Conservation (phyloP, 2,113 vertebrate species). For the Hydropotes inermis region DNA sequence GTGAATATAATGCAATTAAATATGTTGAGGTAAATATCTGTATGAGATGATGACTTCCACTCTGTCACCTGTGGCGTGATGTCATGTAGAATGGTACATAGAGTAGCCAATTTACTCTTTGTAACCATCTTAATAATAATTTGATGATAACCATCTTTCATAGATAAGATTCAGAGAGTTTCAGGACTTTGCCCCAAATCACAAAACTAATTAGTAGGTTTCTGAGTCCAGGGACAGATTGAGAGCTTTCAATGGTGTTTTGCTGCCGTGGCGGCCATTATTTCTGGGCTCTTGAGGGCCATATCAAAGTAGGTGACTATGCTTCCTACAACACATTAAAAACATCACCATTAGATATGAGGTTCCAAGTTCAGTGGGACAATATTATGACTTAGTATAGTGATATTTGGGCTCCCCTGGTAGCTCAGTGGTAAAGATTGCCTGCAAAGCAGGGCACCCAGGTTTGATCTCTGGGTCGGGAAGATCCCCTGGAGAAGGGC, state of each 20-base stretch:
- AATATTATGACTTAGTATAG: background rate
- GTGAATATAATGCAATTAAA: background rate
- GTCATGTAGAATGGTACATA: too few relatives aligned
- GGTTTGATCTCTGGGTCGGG: rapidly evolving
- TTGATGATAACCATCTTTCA: background rate
- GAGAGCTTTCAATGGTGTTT: background rate
- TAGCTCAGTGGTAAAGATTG: background rate
- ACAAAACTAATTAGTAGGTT: background rate
- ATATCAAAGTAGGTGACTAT: background rate
- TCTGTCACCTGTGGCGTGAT: background rate
- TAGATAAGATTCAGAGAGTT: background rate
- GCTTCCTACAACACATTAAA: background rate
- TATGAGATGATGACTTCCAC: background rate
- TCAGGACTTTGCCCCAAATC: background rate
- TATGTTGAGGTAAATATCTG: background rate
- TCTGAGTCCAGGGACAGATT: background rate
- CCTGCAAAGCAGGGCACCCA: background rate
- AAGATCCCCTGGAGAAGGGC: background rate
- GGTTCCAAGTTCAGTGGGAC: background rate
- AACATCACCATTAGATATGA: background rate
- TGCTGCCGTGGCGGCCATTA: background rate
- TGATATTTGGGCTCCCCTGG: background rate
- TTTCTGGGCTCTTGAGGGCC: background rate
- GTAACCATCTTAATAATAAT: background rate
- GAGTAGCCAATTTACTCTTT: background rate